phyloP scores from a whole-genome alignment of 2,888 invertebrate genomes.

The Entomobrya proxima region DNA sequence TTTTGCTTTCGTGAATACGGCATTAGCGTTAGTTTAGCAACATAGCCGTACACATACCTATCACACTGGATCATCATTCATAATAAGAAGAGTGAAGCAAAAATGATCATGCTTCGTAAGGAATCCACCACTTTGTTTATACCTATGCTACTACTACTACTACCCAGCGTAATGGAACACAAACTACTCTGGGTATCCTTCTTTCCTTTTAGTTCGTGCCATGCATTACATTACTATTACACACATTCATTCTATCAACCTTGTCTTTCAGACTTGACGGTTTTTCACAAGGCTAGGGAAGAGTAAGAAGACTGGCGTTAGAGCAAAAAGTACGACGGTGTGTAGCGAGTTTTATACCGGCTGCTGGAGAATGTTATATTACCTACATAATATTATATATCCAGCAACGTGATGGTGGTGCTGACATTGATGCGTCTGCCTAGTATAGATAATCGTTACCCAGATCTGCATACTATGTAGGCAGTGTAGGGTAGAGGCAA shows the following conservation, averaged over 20 bases:
- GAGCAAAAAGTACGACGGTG: slow-evolving; percentile 4
- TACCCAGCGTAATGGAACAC: neutral
- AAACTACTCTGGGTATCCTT: neutral
- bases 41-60: neutral
- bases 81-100: neutral
- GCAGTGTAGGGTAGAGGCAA: neutral
- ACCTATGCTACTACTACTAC: neutral
- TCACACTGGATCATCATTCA: neutral
- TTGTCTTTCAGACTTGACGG: neutral
- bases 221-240: slow-evolving; percentile 11
- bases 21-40: neutral
- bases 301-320: neutral
- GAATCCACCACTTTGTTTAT: too few relatives aligned
- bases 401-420: slow-evolving; percentile 9
- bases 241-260: slow-evolving; percentile 9
- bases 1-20: neutral
- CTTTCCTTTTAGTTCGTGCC: slow-evolving; percentile 39
- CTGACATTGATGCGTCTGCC: slow-evolving; percentile 42
- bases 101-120: neutral
- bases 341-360: neutral
- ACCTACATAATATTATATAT: neutral
- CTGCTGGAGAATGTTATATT: neutral
- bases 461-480: slow-evolving; percentile 44
- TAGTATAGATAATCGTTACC: slow-evolving; percentile 53
- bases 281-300: neutral